These are phyloP conservation scores for Asarcornis scutulata DNA, from an alignment of 2,113 vertebrate genomes.

Conservation along the genomic window DNA sequence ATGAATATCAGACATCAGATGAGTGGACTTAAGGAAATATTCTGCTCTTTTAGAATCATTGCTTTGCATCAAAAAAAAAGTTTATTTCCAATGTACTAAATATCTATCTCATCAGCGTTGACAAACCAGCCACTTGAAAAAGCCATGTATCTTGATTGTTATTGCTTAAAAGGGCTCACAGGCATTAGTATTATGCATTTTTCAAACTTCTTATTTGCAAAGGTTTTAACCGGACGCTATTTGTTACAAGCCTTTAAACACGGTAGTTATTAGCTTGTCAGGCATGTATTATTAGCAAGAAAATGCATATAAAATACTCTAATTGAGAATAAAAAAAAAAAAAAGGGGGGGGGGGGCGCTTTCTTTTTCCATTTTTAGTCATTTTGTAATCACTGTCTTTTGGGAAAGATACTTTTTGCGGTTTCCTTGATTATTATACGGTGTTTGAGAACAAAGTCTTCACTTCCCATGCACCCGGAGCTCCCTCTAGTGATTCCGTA, in stretches of 20 bases:
- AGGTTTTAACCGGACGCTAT: neutral
- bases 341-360: too few species aligned
- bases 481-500: slow-evolving; percentile 77
- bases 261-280: neutral
- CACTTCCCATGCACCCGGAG: slow-evolving; percentile 65
- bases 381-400: neutral
- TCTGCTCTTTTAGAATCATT: neutral
- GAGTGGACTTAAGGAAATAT: neutral
- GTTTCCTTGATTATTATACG: neutral
- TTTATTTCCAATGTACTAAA: neutral
- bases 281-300: slow-evolving; percentile 33
- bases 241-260: neutral
- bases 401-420: neutral
- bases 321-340: neutral
- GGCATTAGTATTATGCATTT: neutral
- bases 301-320: neutral
- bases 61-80: neutral
- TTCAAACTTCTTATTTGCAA: neutral
- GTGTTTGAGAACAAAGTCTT: slow-evolving; percentile 34
- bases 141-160: neutral
- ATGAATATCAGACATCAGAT: neutral
- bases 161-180: neutral
- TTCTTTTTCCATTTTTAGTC: neutral
- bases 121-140: slow-evolving; percentile 9
- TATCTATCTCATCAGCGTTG: neutral